Evolutionary conservation across 2,797 vertebrate genomes (phyloP), one percentile per base, ranked within the genome.

Genomic region (Lindbergichthys nudifrons): DNA sequence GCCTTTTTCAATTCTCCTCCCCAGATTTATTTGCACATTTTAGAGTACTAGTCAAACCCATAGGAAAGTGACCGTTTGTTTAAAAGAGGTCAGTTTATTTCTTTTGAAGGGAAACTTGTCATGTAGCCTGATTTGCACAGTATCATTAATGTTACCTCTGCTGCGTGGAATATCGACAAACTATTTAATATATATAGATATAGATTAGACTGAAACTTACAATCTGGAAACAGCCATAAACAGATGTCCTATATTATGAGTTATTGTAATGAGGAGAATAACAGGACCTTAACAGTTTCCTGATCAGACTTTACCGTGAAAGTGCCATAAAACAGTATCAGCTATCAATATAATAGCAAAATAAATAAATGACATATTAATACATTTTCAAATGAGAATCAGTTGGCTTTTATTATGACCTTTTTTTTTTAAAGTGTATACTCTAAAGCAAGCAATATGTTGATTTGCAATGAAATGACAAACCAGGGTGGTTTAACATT

Each of bases 21-120:
- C 77, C 62, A 39, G 69, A 83, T 87, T 90, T 83, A 80, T 93
- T 93, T 93, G 89, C 89, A 89, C 89, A 88, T 89, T 74, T 82
- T 73, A 57, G 70, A 80, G 76, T 36, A 36, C 8, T 36, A 36
- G 32, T 65, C 56, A 14, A 65, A 70, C 64, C 21, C 53, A 41
- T 51, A 16, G 32, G 62, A 74, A 68, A 65, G 41, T 15, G 50
- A 68, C 68, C 45, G 30, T 77, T 84, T 48, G 15, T 82, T 83
- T 39, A 48, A 67, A 53, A 46, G n/a, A 84, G 51, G 59, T 78
- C 56, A 10, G 54, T 80, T 76, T 81, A 50, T 82, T 76, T 73
- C 48, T 58, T 73, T 45, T 52, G 42, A 68, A 66, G 73, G 76
- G 47, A 77, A 81, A 56, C 48, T 8, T 75, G 45, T 81, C 53